These are phyloP conservation scores for Encarsia formosa DNA, from an alignment of 2,888 invertebrate species.

Conservation along the genomic window DNA sequence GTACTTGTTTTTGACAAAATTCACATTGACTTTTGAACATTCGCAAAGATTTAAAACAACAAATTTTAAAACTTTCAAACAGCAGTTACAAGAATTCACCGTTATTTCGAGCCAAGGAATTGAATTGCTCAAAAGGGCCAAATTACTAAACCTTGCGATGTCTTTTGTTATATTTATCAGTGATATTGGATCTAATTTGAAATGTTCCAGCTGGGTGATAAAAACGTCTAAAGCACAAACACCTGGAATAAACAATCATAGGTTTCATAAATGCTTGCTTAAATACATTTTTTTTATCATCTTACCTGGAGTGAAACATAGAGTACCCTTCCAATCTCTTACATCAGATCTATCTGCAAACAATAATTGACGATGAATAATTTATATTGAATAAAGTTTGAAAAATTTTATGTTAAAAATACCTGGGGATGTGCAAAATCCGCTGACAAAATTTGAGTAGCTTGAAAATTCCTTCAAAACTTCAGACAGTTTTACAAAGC, in stretches of 20 bases:
- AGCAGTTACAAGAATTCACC: constrained; percentile 39
- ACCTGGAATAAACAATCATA: constrained; percentile 31
- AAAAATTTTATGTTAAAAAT: constrained; percentile 15
- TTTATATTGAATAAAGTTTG: not conserved
- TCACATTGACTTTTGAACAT: constrained; percentile 37
- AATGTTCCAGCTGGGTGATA: constrained; percentile 40
- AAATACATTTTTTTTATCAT: not conserved
- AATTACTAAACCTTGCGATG: constrained; percentile 36
- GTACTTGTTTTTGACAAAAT: constrained; percentile 26
- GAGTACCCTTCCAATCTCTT: constrained; percentile 32
- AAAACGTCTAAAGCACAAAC: constrained; percentile 43
- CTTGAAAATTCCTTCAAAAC: constrained; percentile 38
- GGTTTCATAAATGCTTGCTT: not conserved
- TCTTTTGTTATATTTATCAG: constrained; percentile 36
- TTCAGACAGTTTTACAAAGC: constrained; percentile 37
- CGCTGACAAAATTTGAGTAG: constrained; percentile 31
- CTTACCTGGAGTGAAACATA: constrained; percentile 41
- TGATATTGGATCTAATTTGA: constrained; percentile 37
- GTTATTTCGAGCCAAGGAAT: constrained; percentile 36
- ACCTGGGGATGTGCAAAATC: constrained; percentile 39
- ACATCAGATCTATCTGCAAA: constrained; percentile 21
- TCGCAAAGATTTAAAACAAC: constrained; percentile 38
- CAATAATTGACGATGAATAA: not conserved
- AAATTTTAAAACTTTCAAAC: constrained; percentile 37
- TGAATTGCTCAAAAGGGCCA: constrained; percentile 34